Base-by-base conservation (phyloP, 2,113 vertebrate genomes). In the Murina feae region DNA sequence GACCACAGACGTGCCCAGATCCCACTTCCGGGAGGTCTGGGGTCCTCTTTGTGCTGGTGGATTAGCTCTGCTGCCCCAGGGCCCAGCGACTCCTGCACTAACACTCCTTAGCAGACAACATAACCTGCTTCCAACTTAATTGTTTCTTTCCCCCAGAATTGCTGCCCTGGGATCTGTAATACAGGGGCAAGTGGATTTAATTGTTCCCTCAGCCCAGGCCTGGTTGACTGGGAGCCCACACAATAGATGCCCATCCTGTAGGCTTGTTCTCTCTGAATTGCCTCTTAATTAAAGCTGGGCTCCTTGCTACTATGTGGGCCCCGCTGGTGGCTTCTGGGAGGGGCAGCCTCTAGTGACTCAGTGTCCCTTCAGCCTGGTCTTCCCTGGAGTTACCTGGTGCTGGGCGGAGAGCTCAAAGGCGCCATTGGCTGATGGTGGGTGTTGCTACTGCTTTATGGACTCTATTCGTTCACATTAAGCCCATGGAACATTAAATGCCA, bases 271-370 rank as follows among this genome's bases (percentile, higher is more conserved):
- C 83, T 90, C 20, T n/a, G 76, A 84, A 74, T 2, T 30, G 78
- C 82, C 96, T 97, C 55, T 81, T 94, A 96, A 95, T 97, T 95
- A 96, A 95, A 78, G 44, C 44, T 32, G 68, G 87, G 75, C 72
- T 95, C 28, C 4, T 42, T 60, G 72, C 95, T 95, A 76, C 96
- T 96, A 47, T 89, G 63, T 85, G 72, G 44, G 83, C 58, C 68
- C 76, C 30, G 68, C 66, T 37, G 4, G 0, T 66, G 63, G 25
- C 63, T 63, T 85, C 76, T 71, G 75, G 72, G 89, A 90, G 72
- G 37, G 7, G 53, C 6, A 2, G 53, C 53, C 53, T 53, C 53
- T n/a, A n/a, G n/a, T n/a, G n/a, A n/a, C n/a, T n/a, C n/a, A n/a
- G n/a, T n/a, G 21, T 20, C 21, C 53, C 53, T 53, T 53, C 9